Percentiles rank a stretch among this genome's conserved stretches.
Conservation (phyloP, 2,113 vertebrate species). For the Microcebus murinus region DNA sequence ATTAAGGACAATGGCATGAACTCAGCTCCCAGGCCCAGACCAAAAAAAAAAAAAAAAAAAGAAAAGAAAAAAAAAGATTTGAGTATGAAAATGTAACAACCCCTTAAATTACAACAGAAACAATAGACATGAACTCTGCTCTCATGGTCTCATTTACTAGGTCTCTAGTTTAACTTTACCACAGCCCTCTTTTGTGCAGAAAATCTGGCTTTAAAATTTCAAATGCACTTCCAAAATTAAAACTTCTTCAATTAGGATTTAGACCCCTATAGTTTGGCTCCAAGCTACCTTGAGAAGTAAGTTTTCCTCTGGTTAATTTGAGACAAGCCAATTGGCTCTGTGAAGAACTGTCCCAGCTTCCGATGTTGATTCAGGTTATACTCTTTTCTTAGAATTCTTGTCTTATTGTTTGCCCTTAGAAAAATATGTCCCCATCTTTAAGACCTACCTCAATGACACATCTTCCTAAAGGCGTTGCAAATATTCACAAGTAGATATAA, state of each 20-base stretch:
- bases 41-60: not conserved
- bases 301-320: not conserved
- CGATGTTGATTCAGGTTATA: not conserved
- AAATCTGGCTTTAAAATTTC: constrained; percentile 31
- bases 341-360: not conserved
- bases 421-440: not conserved
- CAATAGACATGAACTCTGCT: not conserved
- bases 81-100: not conserved
- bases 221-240: not conserved
- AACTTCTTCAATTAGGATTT: not conserved
- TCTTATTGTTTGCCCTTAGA: not conserved
- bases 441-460: not conserved
- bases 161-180: not conserved
- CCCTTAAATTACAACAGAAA: not conserved
- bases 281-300: not conserved
- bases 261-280: not conserved
- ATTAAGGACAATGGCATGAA: constrained; percentile 10
- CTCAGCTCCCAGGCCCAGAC: not conserved
- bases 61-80: too few species aligned
- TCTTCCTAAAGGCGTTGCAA: not conserved
- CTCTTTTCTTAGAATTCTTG: not conserved
- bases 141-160: not conserved
- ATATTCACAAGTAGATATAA: not conserved
- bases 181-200: not conserved
- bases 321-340: not conserved